Conservation (phyloP, 2,888 invertebrate species). For the Camptogramma bilineatum region DNA sequence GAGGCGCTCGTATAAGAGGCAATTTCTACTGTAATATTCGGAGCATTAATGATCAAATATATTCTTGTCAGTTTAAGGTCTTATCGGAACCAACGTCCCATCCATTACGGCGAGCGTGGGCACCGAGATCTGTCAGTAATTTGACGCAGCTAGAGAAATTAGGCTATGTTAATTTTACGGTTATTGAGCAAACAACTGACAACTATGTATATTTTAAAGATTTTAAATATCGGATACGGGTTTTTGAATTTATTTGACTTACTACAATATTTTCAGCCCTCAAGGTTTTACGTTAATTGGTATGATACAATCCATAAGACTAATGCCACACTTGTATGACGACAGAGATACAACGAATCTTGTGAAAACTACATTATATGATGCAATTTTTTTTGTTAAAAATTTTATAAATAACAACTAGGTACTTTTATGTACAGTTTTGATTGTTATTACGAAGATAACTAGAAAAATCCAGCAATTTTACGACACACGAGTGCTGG, state of each 20-base stretch:
- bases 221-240: constrained; percentile 55
- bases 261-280: neutral
- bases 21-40: constrained; percentile 35
- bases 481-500: no score
- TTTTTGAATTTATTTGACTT: constrained; percentile 25
- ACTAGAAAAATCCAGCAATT: no score
- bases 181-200: constrained; percentile 62
- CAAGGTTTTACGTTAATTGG: no score
- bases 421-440: no score
- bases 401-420: no score
- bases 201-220: constrained; percentile 62
- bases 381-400: no score
- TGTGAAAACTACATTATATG: no score
- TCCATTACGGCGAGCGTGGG: constrained; percentile 59
- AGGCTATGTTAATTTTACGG: constrained; percentile 75
- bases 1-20: constrained; percentile 8
- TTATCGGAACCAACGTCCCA: constrained; percentile 63
- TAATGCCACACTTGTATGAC: no score
- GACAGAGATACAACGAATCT: no score
- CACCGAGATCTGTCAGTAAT: constrained; percentile 43
- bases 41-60: constrained; percentile 51
- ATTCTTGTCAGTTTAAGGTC: constrained; percentile 61
- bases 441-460: no score
- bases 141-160: constrained; percentile 64
- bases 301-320: no score